Evolutionary conservation across 2,888 invertebrate genomes (phyloP).

Genomic region (Drosophila heteroneura): DNA sequence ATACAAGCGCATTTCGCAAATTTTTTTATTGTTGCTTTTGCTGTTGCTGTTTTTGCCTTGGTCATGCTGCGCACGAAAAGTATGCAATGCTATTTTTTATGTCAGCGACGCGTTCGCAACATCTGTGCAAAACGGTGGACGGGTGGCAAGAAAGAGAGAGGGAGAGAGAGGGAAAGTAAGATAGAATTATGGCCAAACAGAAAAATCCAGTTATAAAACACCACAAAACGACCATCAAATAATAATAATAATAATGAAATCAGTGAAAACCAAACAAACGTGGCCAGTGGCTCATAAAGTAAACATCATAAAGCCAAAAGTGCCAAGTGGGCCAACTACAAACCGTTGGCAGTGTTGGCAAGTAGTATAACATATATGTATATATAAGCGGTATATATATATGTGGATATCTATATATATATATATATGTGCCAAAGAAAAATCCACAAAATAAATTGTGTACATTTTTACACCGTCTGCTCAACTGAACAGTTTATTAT

Average conservation of each 20-base stretch:
- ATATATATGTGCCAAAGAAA: conserved; percentile 24
- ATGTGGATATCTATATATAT: conserved; percentile 6
- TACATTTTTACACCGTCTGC: conserved; percentile 32
- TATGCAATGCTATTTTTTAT: conserved; percentile 55
- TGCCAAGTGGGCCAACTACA: conserved; percentile 33
- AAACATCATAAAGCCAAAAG: conserved; percentile 45
- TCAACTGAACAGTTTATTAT: conserved; percentile 35
- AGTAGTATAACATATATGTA: neutral
- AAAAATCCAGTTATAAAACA: conserved; percentile 32
- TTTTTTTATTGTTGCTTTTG: conserved; percentile 5
- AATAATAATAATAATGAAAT: conserved; percentile 69
- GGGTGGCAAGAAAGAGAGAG: neutral
- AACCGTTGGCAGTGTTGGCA: neutral
- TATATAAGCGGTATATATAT: neutral
- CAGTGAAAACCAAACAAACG: conserved; percentile 56
- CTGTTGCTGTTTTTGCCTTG: conserved; percentile 2
- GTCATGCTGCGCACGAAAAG: conserved; percentile 48
- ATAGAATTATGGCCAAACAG: conserved; percentile 3
- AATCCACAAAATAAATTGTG: conserved; percentile 42
- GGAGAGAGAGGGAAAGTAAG: neutral
- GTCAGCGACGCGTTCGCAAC: conserved; percentile 25
- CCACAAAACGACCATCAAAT: conserved; percentile 64
- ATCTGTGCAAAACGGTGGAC: neutral
- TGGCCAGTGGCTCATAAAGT: conserved; percentile 55
- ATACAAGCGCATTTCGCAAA: conserved; percentile 11